phyloP scores from a whole-genome alignment of 2,113 vertebrate species.

The Pseudorhombus dupliciocellatus region DNA sequence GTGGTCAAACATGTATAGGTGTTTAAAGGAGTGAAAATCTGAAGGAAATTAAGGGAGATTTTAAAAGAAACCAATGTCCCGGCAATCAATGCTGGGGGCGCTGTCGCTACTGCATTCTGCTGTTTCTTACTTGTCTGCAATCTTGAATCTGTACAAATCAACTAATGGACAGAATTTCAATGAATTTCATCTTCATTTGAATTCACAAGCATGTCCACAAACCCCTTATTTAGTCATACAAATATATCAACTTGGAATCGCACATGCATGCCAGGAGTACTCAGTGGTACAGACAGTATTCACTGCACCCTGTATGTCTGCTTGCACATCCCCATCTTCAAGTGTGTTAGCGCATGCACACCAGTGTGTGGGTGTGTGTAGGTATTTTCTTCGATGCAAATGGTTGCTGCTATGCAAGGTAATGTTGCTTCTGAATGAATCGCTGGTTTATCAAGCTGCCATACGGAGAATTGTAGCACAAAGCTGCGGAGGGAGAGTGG shows the following conservation, averaged over 20 bases:
- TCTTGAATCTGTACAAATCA: slow-evolving; percentile 38
- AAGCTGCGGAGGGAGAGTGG: neutral
- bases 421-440: slow-evolving; percentile 15
- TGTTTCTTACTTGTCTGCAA: slow-evolving; percentile 12
- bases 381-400: slow-evolving; percentile 27
- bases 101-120: slow-evolving; percentile 21
- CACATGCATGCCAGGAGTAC: slow-evolving; percentile 4
- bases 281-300: neutral
- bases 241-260: slow-evolving; percentile 5
- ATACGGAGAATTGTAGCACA: neutral
- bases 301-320: slow-evolving; percentile 3
- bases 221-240: slow-evolving; percentile 3
- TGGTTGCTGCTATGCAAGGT: slow-evolving; percentile 9
- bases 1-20: slow-evolving; percentile 24
- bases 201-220: slow-evolving; percentile 17
- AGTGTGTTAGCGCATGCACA: slow-evolving; percentile 3
- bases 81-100: slow-evolving; percentile 22
- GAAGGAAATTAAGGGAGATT: slow-evolving; percentile 53
- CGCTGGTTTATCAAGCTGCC: neutral
- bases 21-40: slow-evolving; percentile 29
- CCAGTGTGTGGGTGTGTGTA: slow-evolving; percentile 3
- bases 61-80: slow-evolving; percentile 40
- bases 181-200: slow-evolving; percentile 29
- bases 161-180: slow-evolving; percentile 50
- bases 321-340: neutral